Percentiles rank a stretch among this genome's conserved stretches.
phyloP scores from a whole-genome alignment of 2,113 vertebrate genomes.

The Silurus meridionalis region DNA sequence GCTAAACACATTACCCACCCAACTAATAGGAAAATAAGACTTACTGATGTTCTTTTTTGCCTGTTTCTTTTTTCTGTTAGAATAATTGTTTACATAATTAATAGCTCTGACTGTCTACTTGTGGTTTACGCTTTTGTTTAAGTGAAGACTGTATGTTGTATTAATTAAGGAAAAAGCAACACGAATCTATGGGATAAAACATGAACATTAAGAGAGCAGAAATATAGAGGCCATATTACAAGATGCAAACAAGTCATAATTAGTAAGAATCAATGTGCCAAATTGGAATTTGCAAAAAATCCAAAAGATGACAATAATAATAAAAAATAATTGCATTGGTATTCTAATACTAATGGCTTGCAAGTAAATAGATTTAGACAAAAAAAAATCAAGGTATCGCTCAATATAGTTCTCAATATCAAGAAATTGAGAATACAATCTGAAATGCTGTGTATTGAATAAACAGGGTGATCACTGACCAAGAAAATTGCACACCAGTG shows the following conservation, averaged over 20 bases:
- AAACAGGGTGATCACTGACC: neutral
- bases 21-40: neutral
- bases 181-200: no score
- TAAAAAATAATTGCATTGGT: neutral
- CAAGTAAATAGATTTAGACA: neutral
- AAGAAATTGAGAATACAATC: neutral
- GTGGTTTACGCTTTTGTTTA: no score
- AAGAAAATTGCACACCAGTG: neutral
- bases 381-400: neutral
- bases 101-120: no score
- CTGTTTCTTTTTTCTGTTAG: no score
- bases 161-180: no score
- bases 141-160: no score
- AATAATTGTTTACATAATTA: no score
- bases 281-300: no score
- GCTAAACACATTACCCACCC: neutral
- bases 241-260: no score
- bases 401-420: neutral
- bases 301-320: neutral
- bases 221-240: no score
- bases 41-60: neutral
- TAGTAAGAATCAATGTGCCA: no score
- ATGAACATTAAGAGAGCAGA: no score
- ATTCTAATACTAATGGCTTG: neutral
- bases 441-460: neutral